Percentiles rank a stretch among this genome's conserved stretches.
phyloP scores from a whole-genome alignment of 2,797 vertebrate genomes.

The Macropus fuliginosus region DNA sequence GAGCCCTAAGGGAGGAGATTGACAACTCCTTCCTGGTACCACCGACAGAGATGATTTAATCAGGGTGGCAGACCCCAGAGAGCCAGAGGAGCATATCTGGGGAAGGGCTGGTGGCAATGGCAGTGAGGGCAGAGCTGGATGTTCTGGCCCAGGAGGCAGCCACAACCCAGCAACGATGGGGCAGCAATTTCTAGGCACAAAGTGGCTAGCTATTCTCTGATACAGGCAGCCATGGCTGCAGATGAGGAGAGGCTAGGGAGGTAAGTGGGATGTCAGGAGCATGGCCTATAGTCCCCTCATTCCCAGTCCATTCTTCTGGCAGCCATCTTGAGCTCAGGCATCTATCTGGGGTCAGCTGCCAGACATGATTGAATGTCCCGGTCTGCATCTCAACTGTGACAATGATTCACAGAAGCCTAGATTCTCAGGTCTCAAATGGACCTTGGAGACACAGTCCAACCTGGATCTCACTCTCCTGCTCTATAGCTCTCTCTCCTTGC shows the following conservation, averaged over 20 bases:
- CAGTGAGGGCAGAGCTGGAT: background rate
- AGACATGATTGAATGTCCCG: background rate
- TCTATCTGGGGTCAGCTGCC: background rate
- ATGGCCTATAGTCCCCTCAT: background rate
- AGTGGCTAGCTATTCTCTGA: background rate
- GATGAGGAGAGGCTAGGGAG: too few relatives aligned
- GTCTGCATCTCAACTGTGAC: background rate
- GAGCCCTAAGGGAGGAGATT: background rate
- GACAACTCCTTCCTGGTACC: background rate
- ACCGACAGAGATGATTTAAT: background rate
- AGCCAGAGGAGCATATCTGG: background rate
- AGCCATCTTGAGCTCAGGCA: background rate
- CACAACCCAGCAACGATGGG: background rate
- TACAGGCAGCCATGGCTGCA: background rate
- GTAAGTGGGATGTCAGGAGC: background rate
- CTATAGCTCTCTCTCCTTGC: background rate
- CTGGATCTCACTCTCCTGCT: background rate
- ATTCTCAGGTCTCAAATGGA: background rate
- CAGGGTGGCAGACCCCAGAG: background rate
- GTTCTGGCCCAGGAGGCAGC: background rate
- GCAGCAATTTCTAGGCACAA: background rate
- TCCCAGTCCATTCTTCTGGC: background rate
- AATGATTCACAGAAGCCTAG: too few relatives aligned
- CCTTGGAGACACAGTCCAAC: background rate
- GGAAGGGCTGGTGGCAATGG: background rate